phyloP scores from a whole-genome alignment of 2,797 vertebrate species.

The Enteromius viviparus region DNA sequence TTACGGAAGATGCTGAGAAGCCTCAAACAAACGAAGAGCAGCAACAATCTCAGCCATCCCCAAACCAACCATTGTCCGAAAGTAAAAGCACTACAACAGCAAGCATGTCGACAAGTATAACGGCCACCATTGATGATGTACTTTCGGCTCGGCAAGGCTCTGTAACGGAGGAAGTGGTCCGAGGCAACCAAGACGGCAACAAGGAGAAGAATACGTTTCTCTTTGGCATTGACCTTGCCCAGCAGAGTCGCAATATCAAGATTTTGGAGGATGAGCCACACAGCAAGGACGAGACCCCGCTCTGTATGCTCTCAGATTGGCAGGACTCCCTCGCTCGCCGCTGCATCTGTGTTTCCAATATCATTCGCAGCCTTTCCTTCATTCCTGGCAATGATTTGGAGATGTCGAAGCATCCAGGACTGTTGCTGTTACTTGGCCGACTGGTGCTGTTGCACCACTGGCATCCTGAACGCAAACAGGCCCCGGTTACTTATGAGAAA shows the following conservation, averaged over 20 bases:
- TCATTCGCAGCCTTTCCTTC: constrained; percentile 96
- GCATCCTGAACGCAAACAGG: constrained; percentile 96
- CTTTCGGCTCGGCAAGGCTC: constrained; percentile 86
- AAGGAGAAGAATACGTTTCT: constrained; percentile 87
- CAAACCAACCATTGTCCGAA: constrained; percentile 55
- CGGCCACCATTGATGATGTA: constrained; percentile 90
- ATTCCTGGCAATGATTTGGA: constrained; percentile 95
- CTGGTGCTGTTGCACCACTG: constrained; percentile 95
- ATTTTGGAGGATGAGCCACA: constrained; percentile 96
- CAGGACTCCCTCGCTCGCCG: constrained; percentile 94
- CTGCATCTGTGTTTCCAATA: constrained; percentile 96
- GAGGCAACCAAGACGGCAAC: constrained; percentile 75
- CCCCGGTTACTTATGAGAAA: constrained; percentile 94
- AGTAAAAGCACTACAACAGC: constrained; percentile 49
- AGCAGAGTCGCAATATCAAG: constrained; percentile 85
- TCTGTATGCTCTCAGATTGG: constrained; percentile 94
- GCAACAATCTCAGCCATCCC: constrained; percentile 53
- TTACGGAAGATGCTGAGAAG: constrained; percentile 59
- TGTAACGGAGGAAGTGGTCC: constrained; percentile 86
- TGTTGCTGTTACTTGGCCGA: constrained; percentile 93
- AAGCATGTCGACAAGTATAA: constrained; percentile 70
- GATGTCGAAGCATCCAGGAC: constrained; percentile 97
- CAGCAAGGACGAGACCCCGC: constrained; percentile 95
- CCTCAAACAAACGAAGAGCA: constrained; percentile 54
- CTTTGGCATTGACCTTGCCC: constrained; percentile 84